Conservation (phyloP, 2,797 vertebrate species). For the Allobates femoralis region DNA sequence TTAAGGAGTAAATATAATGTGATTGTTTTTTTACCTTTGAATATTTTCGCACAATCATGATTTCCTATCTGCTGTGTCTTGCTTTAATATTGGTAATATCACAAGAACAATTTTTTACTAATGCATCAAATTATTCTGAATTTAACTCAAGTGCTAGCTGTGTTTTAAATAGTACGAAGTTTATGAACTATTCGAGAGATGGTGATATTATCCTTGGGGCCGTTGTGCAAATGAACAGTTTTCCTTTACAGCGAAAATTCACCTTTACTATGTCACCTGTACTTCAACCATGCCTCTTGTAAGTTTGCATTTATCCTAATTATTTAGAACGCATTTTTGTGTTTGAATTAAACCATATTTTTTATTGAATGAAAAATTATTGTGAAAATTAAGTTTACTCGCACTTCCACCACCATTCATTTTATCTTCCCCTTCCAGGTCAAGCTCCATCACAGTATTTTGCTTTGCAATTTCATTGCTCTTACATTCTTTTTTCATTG, state of each 20-base stretch:
- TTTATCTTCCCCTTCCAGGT: no score
- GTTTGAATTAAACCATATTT: no score
- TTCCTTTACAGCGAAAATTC: background rate
- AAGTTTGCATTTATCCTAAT: background rate
- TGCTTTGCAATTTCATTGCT: no score
- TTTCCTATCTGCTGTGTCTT: background rate
- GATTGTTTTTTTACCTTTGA: background rate
- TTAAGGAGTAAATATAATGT: background rate
- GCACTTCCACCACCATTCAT: no score
- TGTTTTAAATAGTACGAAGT: background rate
- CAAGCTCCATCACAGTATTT: no score
- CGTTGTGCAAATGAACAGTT: constrained; percentile 9
- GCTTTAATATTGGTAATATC: constrained; percentile 1
- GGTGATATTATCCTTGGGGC: constrained; percentile 50
- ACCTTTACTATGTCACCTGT: background rate
- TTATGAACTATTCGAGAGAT: constrained; percentile 17
- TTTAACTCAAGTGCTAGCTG: background rate
- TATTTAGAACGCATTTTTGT: no score
- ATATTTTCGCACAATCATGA: background rate
- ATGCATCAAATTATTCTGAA: background rate
- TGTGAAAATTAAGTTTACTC: no score
- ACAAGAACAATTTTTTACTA: background rate
- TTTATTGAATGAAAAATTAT: no score
- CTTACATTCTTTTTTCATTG: no score
- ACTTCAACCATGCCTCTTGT: constrained; percentile 5